Base-by-base conservation (phyloP, 2,888 invertebrate species). In the Caenorhabditis zanzibari region DNA sequence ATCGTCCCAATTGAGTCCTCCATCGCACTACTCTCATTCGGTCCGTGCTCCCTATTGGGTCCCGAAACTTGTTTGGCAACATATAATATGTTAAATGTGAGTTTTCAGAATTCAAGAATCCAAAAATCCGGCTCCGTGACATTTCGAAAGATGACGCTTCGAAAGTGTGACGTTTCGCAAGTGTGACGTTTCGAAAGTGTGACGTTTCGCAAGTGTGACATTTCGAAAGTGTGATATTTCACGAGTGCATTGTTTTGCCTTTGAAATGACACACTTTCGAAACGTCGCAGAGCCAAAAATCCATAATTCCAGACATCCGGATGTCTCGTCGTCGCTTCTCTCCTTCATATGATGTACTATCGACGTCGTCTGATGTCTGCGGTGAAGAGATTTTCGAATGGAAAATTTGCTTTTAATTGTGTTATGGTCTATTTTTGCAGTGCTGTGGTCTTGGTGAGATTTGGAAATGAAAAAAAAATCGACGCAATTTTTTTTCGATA, bases 291-390 rank as follows among this genome's bases (percentile, higher is more conserved):
- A 19, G n/a, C 19, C 10, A 16, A 19, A 19, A 19, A 47, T 47
- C 47, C 7, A 4, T 19, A 19, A 19, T 76, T 68, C n/a, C 63
- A 77, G 77, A 77, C 77, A 22, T 69, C 69, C 12, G 77, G 69
- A 2, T 77, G 77, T 16, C 63, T 77, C 12, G 77, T 77, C 35
- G 77, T 77, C 3, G 69, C 77, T 12, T 77, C 77, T n/a, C 77
- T 77, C 3, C 69, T 77, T n/a, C 77, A 77, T 6, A 77, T 69
- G 69, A 77, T 77, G 77, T 77, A 63, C 22, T 77, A 61, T 22
- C 61, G 77, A 24, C 32, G 66, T 16, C 32, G 59, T 14, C 38
- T 77, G 28, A 7, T 77, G 52, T 28, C 68, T 2, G 26, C 76
- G 28, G 19, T 52, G 19, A 32, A 32, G 22, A 44, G 52, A n/a